phyloP scores from a whole-genome alignment of 2,888 invertebrate genomes.

The Mythimna vitellina region DNA sequence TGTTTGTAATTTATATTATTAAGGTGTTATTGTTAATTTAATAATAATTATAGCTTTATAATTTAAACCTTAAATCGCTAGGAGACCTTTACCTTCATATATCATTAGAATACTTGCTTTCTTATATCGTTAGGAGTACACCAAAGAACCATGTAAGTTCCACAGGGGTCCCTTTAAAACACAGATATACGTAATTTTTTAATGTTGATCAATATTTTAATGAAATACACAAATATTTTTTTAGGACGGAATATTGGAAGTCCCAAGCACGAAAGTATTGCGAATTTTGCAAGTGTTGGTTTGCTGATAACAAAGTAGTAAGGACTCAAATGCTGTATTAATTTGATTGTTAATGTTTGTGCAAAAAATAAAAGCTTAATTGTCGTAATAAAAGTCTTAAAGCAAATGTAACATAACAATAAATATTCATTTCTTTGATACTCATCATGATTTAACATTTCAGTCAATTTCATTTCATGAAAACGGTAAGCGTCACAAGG shows the following conservation, averaged over 20 bases:
- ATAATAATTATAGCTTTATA: background rate
- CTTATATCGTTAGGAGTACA: background rate
- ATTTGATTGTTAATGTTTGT: conserved; percentile 2
- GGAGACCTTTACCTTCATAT: no score
- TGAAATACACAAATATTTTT: conserved; percentile 65
- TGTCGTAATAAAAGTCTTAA: no score
- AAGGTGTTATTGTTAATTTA: background rate
- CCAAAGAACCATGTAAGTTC: conserved; percentile 14
- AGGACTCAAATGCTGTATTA: conserved; percentile 70
- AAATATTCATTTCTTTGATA: background rate
- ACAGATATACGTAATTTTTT: background rate
- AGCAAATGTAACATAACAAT: background rate
- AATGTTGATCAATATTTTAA: no score
- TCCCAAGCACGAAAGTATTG: conserved; percentile 98
- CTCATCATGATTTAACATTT: conserved; percentile 64
- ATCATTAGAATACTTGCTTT: no score
- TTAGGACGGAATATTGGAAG: conserved; percentile 99
- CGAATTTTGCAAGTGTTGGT: conserved; percentile 99
- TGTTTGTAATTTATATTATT: background rate
- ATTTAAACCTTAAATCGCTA: background rate
- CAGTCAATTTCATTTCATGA: conserved; percentile 98
- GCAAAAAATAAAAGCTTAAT: background rate
- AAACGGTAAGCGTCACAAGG: conserved; percentile 97
- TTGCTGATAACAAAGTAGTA: conserved; percentile 98
- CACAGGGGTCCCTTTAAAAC: background rate